Conservation (phyloP, 2,113 vertebrate species). For the Syngnathus scovelli region DNA sequence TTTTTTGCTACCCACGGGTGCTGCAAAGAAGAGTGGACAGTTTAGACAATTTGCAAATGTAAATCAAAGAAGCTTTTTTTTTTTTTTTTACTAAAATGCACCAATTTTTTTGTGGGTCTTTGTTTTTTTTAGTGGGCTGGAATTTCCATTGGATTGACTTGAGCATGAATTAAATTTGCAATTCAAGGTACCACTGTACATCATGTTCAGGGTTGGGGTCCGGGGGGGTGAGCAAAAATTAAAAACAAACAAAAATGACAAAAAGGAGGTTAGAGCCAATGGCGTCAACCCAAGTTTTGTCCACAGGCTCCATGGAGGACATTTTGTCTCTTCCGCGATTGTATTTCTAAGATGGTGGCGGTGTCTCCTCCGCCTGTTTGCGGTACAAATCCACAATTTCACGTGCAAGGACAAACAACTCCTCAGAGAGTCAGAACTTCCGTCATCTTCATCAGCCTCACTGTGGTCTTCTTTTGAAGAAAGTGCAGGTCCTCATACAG, state of each 20-base stretch:
- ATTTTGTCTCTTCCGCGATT: background rate
- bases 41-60: background rate
- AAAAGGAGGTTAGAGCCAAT: constrained; percentile 27
- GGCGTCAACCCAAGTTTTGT: constrained; percentile 72
- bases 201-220: background rate
- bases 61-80: background rate
- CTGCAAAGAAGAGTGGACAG: too few relatives aligned
- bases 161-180: background rate
- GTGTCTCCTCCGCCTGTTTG: constrained; percentile 48
- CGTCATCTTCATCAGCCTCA: constrained; percentile 55
- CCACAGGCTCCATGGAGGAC: background rate
- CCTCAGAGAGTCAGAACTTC: constrained; percentile 61
- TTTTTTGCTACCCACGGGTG: too few relatives aligned
- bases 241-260: constrained; percentile 7
- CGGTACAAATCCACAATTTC: constrained; percentile 99
- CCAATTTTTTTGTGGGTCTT: background rate
- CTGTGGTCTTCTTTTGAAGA: constrained; percentile 46
- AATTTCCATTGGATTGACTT: background rate
- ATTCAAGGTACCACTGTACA: background rate
- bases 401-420: constrained; percentile 88
- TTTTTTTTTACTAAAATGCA: background rate
- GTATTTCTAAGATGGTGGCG: constrained; percentile 16
- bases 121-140: background rate
- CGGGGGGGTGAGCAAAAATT: background rate
- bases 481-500: constrained; percentile 34